Evolutionary conservation across 2,113 vertebrate genomes (phyloP).

Genomic region (Mugil cephalus): DNA sequence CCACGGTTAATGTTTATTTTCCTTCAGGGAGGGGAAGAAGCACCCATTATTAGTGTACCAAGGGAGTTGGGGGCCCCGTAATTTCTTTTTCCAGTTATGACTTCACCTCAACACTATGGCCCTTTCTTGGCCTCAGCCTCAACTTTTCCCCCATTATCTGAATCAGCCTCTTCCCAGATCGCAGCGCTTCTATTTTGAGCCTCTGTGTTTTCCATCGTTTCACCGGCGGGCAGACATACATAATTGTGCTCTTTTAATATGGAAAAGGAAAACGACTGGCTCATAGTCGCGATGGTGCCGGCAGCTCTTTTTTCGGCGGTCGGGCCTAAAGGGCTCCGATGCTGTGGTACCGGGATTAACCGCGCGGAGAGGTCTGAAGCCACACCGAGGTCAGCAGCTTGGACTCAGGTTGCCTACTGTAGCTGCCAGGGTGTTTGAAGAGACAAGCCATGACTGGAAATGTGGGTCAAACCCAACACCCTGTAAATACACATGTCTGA

Average conservation of each 20-base stretch:
- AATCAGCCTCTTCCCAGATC: conserved; percentile 59
- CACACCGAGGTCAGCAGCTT: conserved; percentile 40
- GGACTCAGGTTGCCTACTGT: conserved; percentile 9
- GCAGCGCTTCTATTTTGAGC: conserved; percentile 53
- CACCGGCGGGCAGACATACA: conserved; percentile 33
- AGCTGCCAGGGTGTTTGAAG: conserved; percentile 29
- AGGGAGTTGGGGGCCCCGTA: conserved; percentile 18
- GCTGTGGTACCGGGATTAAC: conserved; percentile 30
- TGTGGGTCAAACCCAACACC: conserved; percentile 63
- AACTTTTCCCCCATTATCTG: conserved; percentile 58
- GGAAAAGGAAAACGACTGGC: conserved; percentile 55
- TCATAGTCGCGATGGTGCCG: neutral
- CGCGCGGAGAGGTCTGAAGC: conserved; percentile 22
- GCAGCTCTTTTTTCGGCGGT: conserved; percentile 21
- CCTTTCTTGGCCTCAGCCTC: conserved; percentile 50
- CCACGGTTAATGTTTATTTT: conserved; percentile 50
- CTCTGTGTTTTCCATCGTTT: conserved; percentile 57
- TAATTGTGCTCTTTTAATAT: conserved; percentile 38
- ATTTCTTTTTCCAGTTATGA: conserved; percentile 72
- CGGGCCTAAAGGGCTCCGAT: conserved; percentile 7
- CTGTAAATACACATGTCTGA: conserved; percentile 29
- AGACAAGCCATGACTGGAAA: conserved; percentile 41
- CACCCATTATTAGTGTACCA: conserved; percentile 33
- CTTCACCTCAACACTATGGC: conserved; percentile 61
- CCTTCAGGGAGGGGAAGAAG: conserved; percentile 37